Evolutionary conservation across 2,888 invertebrate genomes (phyloP).

Genomic region (Xestia ashworthii): DNA sequence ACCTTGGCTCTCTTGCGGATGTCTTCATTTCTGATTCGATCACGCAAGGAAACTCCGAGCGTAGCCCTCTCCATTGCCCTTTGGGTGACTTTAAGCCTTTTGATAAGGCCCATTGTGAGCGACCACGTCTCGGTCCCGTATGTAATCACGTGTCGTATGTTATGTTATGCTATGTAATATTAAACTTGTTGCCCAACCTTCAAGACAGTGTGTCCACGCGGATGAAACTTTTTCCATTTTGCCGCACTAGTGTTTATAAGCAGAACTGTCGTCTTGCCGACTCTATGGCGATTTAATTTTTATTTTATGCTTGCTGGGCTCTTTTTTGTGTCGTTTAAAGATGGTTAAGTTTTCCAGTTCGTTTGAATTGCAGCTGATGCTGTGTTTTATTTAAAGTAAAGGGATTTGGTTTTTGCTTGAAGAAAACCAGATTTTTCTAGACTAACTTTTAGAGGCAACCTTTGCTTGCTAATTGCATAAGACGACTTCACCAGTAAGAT

Average conservation of each 20-base stretch:
- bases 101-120: too few species aligned
- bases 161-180: neutral
- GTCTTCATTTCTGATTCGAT: too few species aligned
- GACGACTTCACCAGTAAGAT: neutral
- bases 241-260: constrained; percentile 69
- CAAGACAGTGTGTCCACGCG: constrained; percentile 42
- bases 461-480: neutral
- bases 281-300: constrained; percentile 64
- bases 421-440: neutral
- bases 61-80: too few species aligned
- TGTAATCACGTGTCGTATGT: too few species aligned
- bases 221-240: constrained; percentile 74
- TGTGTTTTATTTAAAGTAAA: constrained; percentile 1
- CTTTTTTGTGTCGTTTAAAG: constrained; percentile 51
- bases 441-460: neutral
- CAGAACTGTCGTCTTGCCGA: constrained; percentile 63
- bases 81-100: too few species aligned
- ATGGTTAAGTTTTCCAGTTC: constrained; percentile 29
- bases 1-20: too few species aligned
- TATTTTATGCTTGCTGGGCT: constrained; percentile 42
- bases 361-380: neutral
- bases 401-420: neutral
- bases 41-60: too few species aligned
- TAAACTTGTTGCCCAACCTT: constrained; percentile 15
- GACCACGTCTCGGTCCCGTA: too few species aligned